Base-by-base conservation (phyloP, 2,113 vertebrate species). In the Anthoscopus minutus region DNA sequence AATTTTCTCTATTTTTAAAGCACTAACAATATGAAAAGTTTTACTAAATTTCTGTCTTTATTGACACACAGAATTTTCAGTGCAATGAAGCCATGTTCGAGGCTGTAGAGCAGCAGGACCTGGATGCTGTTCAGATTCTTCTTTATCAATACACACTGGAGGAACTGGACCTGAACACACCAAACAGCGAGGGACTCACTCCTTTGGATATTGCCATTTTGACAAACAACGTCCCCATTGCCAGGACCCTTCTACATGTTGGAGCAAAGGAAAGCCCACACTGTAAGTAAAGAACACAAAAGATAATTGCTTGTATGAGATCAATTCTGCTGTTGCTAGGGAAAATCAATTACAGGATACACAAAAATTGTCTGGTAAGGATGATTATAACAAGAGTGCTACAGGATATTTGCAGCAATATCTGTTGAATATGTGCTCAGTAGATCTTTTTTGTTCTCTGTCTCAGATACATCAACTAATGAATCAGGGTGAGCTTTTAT, bases 31-130 rank as follows among this genome's bases (percentile, higher is more conserved):
- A 30, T 44, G n/a, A 45, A 64, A 70, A 78, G 8, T 62, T 72
- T 72, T 78, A 47, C 72, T 78, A 42, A 53, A 35, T 61, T 51
- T 83, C 64, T 94, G 33, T 13, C 83, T 81, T 82, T 89, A 23
- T 37, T 79, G 58, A 13, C 44, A 73, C 57, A 66, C 94, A 99
- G 99, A 98, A 98, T 40, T 98, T 99, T 96, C 99, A 99, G 97
- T 98, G 98, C 97, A 98, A 98, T 25, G 99, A 99, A 97, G 99
- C 98, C 15, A 96, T 99, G 94, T 98, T 99, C 11, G 99, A 99
- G 95, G 99, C 99, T 0, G 99, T 99, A 42, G 99, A 99, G 89
- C 99, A 99, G 97, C 99, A 99, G 97, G 99, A 99, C 92, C 92
- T 99, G 95, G 99, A 99, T 20, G 95, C 98, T 7, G 99, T 99